phyloP scores from a whole-genome alignment of 2,888 invertebrate genomes.

The Thecocarcelia acutangulata region DNA sequence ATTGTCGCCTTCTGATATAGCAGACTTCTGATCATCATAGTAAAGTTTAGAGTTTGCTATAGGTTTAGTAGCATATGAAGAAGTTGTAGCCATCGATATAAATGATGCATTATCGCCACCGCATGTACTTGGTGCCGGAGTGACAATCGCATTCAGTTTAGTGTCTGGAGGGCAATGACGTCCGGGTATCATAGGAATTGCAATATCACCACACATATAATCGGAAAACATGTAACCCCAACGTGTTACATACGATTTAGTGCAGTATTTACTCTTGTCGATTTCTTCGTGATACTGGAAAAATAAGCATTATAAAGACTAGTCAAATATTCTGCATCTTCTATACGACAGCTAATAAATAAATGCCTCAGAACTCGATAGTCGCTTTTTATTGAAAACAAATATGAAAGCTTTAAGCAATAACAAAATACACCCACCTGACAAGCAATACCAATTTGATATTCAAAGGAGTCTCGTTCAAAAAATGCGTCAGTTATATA shows the following conservation, averaged over 20 bases:
- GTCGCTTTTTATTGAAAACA: not conserved
- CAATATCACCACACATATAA: slow-evolving; percentile 81
- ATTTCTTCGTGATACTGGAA: slow-evolving; percentile 80
- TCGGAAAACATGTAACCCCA: slow-evolving; percentile 82
- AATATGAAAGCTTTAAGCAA: too few species aligned
- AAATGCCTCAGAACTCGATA: too few species aligned
- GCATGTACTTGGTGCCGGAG: slow-evolving; percentile 66
- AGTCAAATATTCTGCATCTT: not conserved
- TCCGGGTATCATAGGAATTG: slow-evolving; percentile 79
- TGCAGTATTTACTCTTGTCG: slow-evolving; percentile 80
- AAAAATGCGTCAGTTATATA: slow-evolving; percentile 75
- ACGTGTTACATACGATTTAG: slow-evolving; percentile 81
- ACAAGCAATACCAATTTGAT: slow-evolving; percentile 77
- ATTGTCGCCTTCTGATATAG: slow-evolving; percentile 46
- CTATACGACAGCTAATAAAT: too few species aligned
- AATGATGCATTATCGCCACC: slow-evolving; percentile 62
- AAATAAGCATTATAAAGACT: slow-evolving; percentile 11
- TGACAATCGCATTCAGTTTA: slow-evolving; percentile 66
- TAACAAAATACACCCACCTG: slow-evolving; percentile 77
- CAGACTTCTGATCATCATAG: slow-evolving; percentile 71
- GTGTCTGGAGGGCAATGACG: slow-evolving; percentile 79
- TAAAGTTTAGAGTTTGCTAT: slow-evolving; percentile 71
- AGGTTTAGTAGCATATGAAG: slow-evolving; percentile 70
- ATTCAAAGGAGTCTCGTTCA: slow-evolving; percentile 77
- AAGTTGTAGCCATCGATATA: slow-evolving; percentile 70